Conservation (phyloP, 2,113 vertebrate species). For the Pangasianodon gigas region DNA sequence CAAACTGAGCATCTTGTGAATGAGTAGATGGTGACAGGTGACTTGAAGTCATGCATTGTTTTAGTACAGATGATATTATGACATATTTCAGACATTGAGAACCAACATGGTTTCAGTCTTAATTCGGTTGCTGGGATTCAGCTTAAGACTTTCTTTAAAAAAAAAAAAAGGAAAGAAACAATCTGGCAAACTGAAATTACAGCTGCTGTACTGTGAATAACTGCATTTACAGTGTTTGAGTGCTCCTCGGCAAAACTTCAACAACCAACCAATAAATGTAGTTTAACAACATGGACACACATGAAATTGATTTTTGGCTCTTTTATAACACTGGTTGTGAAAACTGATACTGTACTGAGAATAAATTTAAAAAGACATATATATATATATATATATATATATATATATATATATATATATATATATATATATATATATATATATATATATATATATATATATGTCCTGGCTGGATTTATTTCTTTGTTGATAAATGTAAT, state of each 20-base stretch:
- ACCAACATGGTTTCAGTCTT: slow-evolving; percentile 7
- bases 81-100: not conserved
- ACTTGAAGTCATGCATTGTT: slow-evolving; percentile 9
- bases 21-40: slow-evolving; percentile 3
- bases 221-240: not conserved
- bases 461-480: not conserved
- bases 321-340: not conserved
- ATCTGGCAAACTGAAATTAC: not conserved
- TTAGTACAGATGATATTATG: not conserved
- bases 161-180: not conserved
- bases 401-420: not conserved
- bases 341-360: not conserved
- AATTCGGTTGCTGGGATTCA: not conserved
- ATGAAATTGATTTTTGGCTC: not conserved
- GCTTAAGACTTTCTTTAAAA: not conserved
- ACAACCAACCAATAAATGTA: not conserved
- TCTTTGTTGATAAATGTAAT: not conserved
- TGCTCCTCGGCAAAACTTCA: not conserved
- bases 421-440: not conserved
- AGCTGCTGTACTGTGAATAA: not conserved
- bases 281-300: not conserved
- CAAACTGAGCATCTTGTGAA: not conserved
- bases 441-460: not conserved
- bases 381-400: no score
- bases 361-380: not conserved